Evolutionary conservation across 2,797 vertebrate species (phyloP).

Genomic region (Coranthus polyacanthus): DNA sequence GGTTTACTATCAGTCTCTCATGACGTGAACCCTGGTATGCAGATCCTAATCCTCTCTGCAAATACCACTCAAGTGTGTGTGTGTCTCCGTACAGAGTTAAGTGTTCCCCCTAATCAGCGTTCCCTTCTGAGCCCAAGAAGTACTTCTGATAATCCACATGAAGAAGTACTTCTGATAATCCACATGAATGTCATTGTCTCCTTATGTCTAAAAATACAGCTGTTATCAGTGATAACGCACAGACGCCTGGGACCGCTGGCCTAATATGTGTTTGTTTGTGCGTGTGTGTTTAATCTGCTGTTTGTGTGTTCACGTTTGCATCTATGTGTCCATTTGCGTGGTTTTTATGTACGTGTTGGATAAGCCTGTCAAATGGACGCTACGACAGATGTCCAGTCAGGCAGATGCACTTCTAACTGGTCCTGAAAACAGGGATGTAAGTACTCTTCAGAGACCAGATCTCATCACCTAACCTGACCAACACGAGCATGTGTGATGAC

Average conservation of each 20-base stretch:
- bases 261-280: constrained; percentile 17
- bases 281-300: constrained; percentile 11
- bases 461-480: constrained; percentile 32
- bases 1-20: constrained; percentile 64
- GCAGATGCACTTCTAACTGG: constrained; percentile 10
- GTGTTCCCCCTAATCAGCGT: constrained; percentile 69
- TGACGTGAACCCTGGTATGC: constrained; percentile 60
- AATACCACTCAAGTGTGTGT: constrained; percentile 6
- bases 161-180: constrained; percentile 73
- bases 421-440: constrained; percentile 7
- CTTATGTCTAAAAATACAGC: constrained; percentile 75
- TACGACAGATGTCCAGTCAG: neutral
- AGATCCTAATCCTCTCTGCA: constrained; percentile 31
- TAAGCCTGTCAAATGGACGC: constrained; percentile 29
- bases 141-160: constrained; percentile 67
- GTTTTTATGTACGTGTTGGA: constrained; percentile 3
- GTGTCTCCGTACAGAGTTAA: constrained; percentile 39
- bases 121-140: constrained; percentile 53
- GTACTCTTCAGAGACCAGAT: constrained; percentile 9
- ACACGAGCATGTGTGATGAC: constrained; percentile 4
- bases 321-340: constrained; percentile 24
- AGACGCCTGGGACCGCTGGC: constrained; percentile 23
- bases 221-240: constrained; percentile 62
- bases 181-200: constrained; percentile 65
- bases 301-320: constrained; percentile 14